Conservation (phyloP, 2,797 vertebrate genomes). For the Hypotaenidia okinawae region DNA sequence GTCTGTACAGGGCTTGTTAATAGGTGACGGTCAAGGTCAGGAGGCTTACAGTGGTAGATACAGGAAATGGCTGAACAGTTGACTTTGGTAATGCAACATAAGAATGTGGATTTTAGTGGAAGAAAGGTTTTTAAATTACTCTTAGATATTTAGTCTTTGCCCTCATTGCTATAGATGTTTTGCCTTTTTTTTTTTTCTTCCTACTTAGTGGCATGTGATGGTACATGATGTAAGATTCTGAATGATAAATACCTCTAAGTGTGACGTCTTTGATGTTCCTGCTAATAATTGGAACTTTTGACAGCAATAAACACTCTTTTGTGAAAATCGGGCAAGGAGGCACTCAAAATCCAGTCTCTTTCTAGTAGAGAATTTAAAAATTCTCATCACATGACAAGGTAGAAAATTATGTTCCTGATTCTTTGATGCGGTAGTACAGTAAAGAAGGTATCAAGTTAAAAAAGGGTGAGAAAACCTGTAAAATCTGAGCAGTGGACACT, state of each 20-base stretch:
- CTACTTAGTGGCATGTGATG: background rate
- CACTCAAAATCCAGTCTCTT: background rate
- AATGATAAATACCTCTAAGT: background rate
- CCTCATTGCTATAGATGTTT: background rate
- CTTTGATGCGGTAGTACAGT: background rate
- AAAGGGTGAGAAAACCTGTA: background rate
- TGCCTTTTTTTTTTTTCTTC: background rate
- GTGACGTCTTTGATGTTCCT: background rate
- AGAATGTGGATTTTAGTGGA: rapidly evolving
- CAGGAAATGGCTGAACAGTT: background rate
- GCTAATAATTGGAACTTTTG: background rate
- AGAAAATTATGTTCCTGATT: background rate
- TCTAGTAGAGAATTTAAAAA: background rate
- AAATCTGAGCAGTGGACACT: background rate
- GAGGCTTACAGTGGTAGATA: background rate
- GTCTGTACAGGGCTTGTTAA: background rate
- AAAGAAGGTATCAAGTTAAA: background rate
- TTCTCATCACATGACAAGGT: background rate
- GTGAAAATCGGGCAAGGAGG: background rate
- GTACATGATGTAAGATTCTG: background rate
- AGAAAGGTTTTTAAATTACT: background rate
- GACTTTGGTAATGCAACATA: background rate
- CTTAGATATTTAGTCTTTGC: background rate
- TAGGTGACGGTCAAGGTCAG: background rate
- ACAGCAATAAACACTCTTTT: background rate